A percentile compares a stretch with the other conserved stretches of the same genome.
Evolutionary conservation across 2,888 invertebrate species (phyloP).

Genomic region (Ptychoptera contaminata): DNA sequence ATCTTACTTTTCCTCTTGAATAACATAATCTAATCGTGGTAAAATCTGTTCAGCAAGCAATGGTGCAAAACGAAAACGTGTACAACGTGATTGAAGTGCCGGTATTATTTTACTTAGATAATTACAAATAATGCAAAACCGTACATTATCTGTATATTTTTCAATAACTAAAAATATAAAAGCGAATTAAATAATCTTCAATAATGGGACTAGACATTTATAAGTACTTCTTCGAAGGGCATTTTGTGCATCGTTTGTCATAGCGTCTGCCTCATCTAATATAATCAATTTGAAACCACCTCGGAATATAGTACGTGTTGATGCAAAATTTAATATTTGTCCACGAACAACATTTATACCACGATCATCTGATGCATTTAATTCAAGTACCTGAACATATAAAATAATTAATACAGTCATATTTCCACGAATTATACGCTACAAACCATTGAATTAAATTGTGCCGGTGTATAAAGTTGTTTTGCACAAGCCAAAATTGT

Average conservation of each 20-base stretch:
- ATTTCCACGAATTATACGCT: too few relatives aligned
- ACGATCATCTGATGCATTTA: constrained; percentile 97
- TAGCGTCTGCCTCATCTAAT: constrained; percentile 96
- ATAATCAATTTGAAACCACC: constrained; percentile 90
- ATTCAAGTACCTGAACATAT: constrained; percentile 48
- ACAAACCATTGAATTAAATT: constrained; percentile 77
- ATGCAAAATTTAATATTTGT: constrained; percentile 90
- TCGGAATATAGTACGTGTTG: constrained; percentile 87
- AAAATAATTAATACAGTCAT: too few relatives aligned
- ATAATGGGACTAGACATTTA: constrained; percentile 1
- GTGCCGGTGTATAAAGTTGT: constrained; percentile 74
- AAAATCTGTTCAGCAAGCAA: constrained; percentile 71
- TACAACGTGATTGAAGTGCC: constrained; percentile 94
- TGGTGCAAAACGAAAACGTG: constrained; percentile 90
- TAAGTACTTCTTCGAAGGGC: constrained; percentile 78
- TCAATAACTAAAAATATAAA: constrained; percentile 71
- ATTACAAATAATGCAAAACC: constrained; percentile 98
- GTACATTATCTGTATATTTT: constrained; percentile 95
- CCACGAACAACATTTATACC: constrained; percentile 92
- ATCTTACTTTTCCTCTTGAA: constrained; percentile 64
- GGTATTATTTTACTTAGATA: constrained; percentile 98
- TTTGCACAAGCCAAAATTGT: constrained; percentile 92
- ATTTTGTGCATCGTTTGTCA: constrained; percentile 99
- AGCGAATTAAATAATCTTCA: constrained; percentile 2
- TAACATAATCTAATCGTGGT: constrained; percentile 74